A percentile compares a stretch with the other conserved stretches of the same genome.
These are phyloP conservation scores for Decapterus maruadsi DNA, from an alignment of 2,797 vertebrate genomes.

Conservation along the genomic window DNA sequence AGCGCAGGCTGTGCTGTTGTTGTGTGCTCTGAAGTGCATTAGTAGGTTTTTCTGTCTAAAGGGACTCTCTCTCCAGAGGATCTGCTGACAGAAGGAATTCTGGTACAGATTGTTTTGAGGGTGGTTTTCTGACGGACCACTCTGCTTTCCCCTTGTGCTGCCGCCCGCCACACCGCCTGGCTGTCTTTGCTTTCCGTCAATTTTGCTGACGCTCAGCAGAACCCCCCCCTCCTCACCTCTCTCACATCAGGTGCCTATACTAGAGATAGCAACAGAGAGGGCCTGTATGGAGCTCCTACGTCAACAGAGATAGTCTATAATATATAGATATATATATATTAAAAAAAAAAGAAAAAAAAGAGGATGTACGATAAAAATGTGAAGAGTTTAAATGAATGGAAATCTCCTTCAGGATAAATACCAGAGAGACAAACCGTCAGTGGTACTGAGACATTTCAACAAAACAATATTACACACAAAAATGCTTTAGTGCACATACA, in stretches of 20 bases:
- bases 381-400: conserved; percentile 23
- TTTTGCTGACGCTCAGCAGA: conserved; percentile 81
- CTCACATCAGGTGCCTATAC: conserved; percentile 57
- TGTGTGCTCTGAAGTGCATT: conserved; percentile 85
- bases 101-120: conserved; percentile 80
- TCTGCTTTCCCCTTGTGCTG: conserved; percentile 60
- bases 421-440: conserved; percentile 30
- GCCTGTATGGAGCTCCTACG: conserved; percentile 22
- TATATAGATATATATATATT: too few relatives aligned
- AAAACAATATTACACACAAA: conserved; percentile 47
- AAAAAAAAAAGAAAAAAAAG: neutral
- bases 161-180: conserved; percentile 44
- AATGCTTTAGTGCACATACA: conserved; percentile 83
- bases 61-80: conserved; percentile 76
- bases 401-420: conserved; percentile 51
- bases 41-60: conserved; percentile 66
- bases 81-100: conserved; percentile 83
- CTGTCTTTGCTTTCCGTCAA: conserved; percentile 72
- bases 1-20: conserved; percentile 78
- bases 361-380: conserved; percentile 1
- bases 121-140: conserved; percentile 76
- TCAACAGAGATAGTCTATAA: neutral
- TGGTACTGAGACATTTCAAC: conserved; percentile 47
- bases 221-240: neutral
- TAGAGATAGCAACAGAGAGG: conserved; percentile 39